A percentile compares a stretch with the other conserved stretches of the same genome.
Conservation (phyloP, 35 echinoderm and acorn worm species). For the Ptychodera flava region DNA sequence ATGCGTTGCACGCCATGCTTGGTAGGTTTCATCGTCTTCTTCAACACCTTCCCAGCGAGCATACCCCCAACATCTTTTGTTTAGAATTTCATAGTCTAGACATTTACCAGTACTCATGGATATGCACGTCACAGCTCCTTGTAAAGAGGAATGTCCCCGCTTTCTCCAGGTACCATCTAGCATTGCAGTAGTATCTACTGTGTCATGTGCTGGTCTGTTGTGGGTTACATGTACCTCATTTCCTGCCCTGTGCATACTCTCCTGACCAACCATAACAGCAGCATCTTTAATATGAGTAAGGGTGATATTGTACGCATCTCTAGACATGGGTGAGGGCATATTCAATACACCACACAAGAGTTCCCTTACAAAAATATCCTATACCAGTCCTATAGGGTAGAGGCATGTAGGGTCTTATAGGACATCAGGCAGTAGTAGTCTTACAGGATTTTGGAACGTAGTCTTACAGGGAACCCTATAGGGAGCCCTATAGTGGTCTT, state of each 20-base stretch:
- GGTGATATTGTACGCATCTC: conserved; percentile 10
- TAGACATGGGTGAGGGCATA: conserved; percentile 10
- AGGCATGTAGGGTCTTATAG: too few relatives aligned
- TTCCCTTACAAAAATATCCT: too few relatives aligned
- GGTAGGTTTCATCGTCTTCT: neutral
- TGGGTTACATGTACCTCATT: neutral
- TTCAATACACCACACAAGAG: conserved; percentile 24
- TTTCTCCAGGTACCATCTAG: conserved; percentile 38
- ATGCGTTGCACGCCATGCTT: neutral
- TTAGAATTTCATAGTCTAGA: conserved; percentile 9
- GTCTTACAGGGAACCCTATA: too few relatives aligned
- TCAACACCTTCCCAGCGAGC: neutral
- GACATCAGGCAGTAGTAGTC: too few relatives aligned
- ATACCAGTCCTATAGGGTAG: too few relatives aligned
- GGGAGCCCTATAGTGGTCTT: too few relatives aligned
- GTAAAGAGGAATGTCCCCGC: conserved; percentile 29
- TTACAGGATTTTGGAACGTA: too few relatives aligned
- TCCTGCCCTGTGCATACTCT: neutral
- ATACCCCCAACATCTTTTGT: neutral
- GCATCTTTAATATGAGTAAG: conserved; percentile 4
- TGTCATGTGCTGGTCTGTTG: neutral
- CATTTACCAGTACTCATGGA: conserved; percentile 26
- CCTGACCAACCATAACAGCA: neutral
- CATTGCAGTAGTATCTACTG: conserved; percentile 22
- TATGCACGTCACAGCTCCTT: conserved; percentile 27